A percentile compares a stretch with the other conserved stretches of the same genome.
Evolutionary conservation across 1,140 invertebrate species (phyloP).

Genomic region (Drosophila simulans): DNA sequence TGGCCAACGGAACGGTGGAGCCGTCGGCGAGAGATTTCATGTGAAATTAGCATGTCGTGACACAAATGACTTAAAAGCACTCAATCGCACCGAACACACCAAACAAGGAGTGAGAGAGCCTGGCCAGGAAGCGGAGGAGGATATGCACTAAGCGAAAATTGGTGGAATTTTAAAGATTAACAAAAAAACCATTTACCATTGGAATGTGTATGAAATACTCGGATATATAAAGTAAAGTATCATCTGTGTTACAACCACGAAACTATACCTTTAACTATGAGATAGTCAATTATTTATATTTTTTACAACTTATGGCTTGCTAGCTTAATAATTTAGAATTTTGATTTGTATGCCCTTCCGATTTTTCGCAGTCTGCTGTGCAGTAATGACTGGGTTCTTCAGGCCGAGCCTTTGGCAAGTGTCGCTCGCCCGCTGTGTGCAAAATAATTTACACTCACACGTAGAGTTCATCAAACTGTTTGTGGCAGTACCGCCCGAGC

Average conservation of each 20-base stretch:
- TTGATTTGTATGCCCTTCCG: no score
- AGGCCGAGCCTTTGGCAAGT: slow-evolving; percentile 65
- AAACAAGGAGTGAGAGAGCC: slow-evolving; percentile 31
- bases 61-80: slow-evolving; percentile 83
- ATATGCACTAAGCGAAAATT: slow-evolving; percentile 12
- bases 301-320: no score
- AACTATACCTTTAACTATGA: no score
- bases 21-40: slow-evolving; percentile 80
- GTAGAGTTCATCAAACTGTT: slow-evolving; percentile 80
- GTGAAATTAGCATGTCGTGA: slow-evolving; percentile 83
- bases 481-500: slow-evolving; percentile 56
- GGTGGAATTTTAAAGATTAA: neutral
- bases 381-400: slow-evolving; percentile 18
- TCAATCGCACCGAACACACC: slow-evolving; percentile 71
- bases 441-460: slow-evolving; percentile 81
- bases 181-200: no score
- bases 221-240: no score
- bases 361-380: slow-evolving; percentile 12
- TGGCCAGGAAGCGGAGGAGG: slow-evolving; percentile 23
- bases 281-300: no score
- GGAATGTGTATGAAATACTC: no score
- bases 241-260: no score
- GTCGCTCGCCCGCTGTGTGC: slow-evolving; percentile 76
- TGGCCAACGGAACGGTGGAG: slow-evolving; percentile 45
- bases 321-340: no score